Conservation (phyloP, 2,888 invertebrate genomes). For the Tenthredo notha region DNA sequence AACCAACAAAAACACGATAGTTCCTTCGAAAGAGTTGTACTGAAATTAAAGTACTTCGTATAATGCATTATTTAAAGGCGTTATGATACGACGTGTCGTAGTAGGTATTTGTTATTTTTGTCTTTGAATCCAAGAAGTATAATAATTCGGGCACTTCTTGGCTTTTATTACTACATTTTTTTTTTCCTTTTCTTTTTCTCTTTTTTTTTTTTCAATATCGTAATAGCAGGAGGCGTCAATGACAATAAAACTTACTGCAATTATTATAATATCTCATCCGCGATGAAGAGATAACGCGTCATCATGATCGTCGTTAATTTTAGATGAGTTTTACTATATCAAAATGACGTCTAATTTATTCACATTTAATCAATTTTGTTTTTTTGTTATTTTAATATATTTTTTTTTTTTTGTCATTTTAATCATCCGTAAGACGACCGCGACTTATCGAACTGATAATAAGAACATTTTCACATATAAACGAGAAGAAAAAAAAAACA, state of each 20-base stretch:
- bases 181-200: background rate
- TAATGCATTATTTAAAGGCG: background rate
- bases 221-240: background rate
- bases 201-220: background rate
- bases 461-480: background rate
- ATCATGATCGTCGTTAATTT: background rate
- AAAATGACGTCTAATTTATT: background rate
- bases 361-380: background rate
- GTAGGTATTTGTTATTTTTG: background rate
- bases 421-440: background rate
- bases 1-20: conserved; percentile 17
- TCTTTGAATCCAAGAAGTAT: background rate
- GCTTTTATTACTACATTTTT: background rate
- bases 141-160: conserved; percentile 17
- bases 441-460: background rate
- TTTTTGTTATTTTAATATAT: background rate
- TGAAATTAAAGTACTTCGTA: background rate
- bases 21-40: conserved; percentile 53
- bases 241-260: conserved; percentile 5
- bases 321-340: background rate
- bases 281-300: background rate
- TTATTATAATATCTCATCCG: background rate
- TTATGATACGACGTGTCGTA: background rate
- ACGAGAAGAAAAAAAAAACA: background rate
- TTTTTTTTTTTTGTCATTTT: background rate